A percentile compares a stretch with the other conserved stretches of the same genome.
Conservation (phyloP, 1,140 invertebrate species). For the Cherax quadricarinatus region DNA sequence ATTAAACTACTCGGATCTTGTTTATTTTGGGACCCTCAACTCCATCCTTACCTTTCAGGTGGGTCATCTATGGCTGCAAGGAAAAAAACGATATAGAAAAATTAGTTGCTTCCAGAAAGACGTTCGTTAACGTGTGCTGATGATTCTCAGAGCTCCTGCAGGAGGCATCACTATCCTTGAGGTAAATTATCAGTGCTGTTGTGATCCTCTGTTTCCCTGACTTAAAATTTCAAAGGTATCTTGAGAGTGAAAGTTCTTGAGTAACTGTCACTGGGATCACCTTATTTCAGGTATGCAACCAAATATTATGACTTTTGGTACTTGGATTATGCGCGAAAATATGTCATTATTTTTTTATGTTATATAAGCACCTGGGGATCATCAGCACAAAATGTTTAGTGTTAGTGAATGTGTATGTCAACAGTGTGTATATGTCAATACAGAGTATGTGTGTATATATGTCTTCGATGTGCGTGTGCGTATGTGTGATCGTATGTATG, state of each 20-base stretch:
- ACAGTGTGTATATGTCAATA: no score
- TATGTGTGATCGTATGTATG: slow-evolving; percentile 19
- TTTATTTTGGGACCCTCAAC: background rate
- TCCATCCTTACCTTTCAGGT: slow-evolving; percentile 17
- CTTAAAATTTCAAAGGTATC: no score
- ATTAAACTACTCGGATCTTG: background rate
- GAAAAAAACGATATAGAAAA: slow-evolving; percentile 31
- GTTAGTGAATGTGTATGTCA: no score
- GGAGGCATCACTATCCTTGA: background rate
- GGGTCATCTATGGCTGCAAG: slow-evolving; percentile 30
- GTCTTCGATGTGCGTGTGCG: slow-evolving; percentile 1
- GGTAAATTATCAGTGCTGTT: no score
- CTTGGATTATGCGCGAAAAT: background rate
- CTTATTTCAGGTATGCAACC: background rate
- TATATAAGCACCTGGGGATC: background rate
- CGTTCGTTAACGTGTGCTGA: background rate
- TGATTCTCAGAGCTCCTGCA: background rate
- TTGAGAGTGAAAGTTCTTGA: no score
- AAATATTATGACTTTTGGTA: background rate
- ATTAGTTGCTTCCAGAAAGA: slow-evolving; percentile 53
- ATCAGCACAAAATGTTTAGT: background rate
- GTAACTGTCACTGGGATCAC: background rate
- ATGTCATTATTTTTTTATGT: background rate
- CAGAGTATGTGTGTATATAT: background rate
- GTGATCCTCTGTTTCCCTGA: no score